Evolutionary conservation across 2,797 vertebrate genomes (phyloP).

Genomic region (Balearica regulorum): DNA sequence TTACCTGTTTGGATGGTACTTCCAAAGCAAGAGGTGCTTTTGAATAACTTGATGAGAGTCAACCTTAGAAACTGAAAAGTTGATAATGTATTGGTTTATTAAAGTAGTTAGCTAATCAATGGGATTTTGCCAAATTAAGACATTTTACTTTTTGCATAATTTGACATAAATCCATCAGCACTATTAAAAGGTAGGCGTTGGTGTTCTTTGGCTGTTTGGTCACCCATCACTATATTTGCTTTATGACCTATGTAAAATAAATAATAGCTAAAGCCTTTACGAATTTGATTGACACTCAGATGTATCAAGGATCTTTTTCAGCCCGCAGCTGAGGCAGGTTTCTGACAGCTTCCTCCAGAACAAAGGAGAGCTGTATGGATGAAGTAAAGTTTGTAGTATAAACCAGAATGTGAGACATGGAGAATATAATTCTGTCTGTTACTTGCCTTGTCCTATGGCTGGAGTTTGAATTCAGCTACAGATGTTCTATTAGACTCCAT

Average conservation of each 20-base stretch:
- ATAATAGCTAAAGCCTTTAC: not conserved
- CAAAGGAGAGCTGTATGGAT: not conserved
- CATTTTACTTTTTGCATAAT: not conserved
- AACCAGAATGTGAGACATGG: not conserved
- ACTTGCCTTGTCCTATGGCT: not conserved
- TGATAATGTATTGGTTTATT: not conserved
- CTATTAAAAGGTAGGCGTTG: constrained; percentile 14
- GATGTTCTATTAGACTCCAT: not conserved
- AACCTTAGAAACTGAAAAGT: not conserved
- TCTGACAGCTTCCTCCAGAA: not conserved
- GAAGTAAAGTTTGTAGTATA: not conserved
- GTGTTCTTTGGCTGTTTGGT: not conserved
- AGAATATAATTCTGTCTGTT: not conserved
- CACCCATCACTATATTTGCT: not conserved
- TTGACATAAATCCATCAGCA: not conserved
- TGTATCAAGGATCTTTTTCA: not conserved
- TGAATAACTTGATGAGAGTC: not conserved
- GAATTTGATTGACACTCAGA: not conserved
- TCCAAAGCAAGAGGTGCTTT: not conserved
- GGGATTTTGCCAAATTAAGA: not conserved
- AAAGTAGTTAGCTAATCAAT: not conserved
- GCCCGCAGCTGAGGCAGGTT: not conserved
- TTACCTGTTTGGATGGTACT: not conserved
- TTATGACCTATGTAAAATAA: not conserved
- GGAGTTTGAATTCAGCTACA: not conserved